A percentile compares a stretch with the other conserved stretches of the same genome.
phyloP scores from a whole-genome alignment of 1,140 invertebrate genomes.

The Lepeophtheirus salmonis region DNA sequence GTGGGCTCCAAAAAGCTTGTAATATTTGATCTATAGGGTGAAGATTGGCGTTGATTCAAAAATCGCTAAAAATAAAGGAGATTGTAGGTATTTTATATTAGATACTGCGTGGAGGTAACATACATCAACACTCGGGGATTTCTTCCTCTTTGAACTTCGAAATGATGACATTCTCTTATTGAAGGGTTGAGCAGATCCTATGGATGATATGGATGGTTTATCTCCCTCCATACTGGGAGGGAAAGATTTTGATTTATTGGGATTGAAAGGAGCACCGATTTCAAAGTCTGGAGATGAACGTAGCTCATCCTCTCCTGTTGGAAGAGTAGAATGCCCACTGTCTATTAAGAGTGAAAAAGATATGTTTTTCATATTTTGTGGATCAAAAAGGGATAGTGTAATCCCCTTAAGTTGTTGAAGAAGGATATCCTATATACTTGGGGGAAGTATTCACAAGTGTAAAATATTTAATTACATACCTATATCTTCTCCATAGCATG shows the following conservation, averaged over 20 bases:
- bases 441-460: conserved; percentile 6
- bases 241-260: too few species aligned
- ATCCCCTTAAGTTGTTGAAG: too few species aligned
- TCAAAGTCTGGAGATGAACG: background rate
- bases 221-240: background rate
- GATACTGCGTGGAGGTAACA: background rate
- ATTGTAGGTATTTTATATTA: background rate
- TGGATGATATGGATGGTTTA: background rate
- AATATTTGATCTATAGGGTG: background rate
- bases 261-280: background rate
- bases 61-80: conserved; percentile 11
- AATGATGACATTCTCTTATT: background rate
- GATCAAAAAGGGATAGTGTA: too few species aligned
- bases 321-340: conserved; percentile 30
- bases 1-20: conserved; percentile 24
- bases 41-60: background rate
- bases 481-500: conserved; percentile 1
- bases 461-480: conserved; percentile 1
- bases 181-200: background rate
- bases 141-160: conserved; percentile 6
- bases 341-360: conserved; percentile 26
- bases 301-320: conserved; percentile 24
- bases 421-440: too few species aligned
- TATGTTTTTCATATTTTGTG: too few species aligned
- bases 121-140: conserved; percentile 20